Evolutionary conservation across 1,140 invertebrate species (phyloP), one percentile per base, ranked within the genome.

Genomic region (Monomorium pharaonis): DNA sequence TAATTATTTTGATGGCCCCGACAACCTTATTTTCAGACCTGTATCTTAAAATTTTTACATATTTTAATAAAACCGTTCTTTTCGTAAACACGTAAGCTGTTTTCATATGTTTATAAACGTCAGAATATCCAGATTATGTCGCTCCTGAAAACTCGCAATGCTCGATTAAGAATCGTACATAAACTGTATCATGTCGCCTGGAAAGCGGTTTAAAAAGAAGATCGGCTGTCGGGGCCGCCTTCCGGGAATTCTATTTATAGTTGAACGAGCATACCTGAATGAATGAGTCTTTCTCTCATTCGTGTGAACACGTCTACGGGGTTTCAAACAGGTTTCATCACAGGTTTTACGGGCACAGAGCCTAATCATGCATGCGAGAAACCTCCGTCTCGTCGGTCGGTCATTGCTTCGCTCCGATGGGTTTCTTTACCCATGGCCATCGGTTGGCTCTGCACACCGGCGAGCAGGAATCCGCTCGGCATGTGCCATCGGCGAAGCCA

Each of bases 201-300:
- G 24, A 72, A 47, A 72, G 51, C 2, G 21, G 47, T 63, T 42
- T 42, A 44, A 83, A 37, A 16, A 56, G 85, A 81, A 88, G 86
- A 86, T 92, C 85, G 90, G 83, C 75, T 85, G 89, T 87, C 90
- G 90, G 86, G 86, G 87, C 90, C 86, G 90, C 86, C 90, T 94
- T 94, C 92, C 89, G 88, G 89, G 91, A 93, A 93, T 87, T 92
- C 90, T 94, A 94, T 94, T 94, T 93, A 93, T 94, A 94, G 90
- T 80, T 21, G 14, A 62, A 42, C 78, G 14, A 62, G 37, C 78
- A 90, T 88, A 91, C 88, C 90, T 92, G 92, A 90, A 93, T 92
- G 92, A 94, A 94, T 88, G 89, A 88, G 88, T 90, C 83, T 88
- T 86, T 92, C 89, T 89, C 51, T 58, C 24, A 30, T 21, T 67